Evolutionary conservation across 2,113 vertebrate genomes (phyloP), one percentile per base, ranked within the genome.

Genomic region (Coryphaenoides rupestris): DNA sequence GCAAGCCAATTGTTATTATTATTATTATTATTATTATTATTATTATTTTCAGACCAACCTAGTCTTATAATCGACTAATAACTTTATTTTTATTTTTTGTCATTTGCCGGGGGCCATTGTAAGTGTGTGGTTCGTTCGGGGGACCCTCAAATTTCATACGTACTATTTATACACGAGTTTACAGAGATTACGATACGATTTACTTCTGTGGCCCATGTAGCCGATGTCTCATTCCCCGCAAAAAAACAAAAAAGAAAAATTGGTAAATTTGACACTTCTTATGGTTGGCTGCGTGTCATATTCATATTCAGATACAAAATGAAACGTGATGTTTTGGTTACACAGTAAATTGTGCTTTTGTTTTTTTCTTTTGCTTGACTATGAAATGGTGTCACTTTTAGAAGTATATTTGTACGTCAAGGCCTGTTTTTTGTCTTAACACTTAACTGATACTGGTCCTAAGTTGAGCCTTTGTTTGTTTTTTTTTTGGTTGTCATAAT

Each of bases 201-300:
- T 19, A 9, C 4, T 52, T 50, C 21, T 50, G 63, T 66, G 26
- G 56, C 52, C 55, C 62, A 40, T 40, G 33, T 40, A 40, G 0
- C 68, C 45, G 54, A 69, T 40, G 50, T 53, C 66, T 53, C 66
- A 66, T 56, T 46, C 69, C 73, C 66, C 52, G 68, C 62, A 59
- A 50, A 55, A 65, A 83, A 0, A 62, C 69, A 63, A 77, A 59
- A 50, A 55, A 65, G 82, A 0, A 62, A 71, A 63, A 77, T 76
- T 68, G 86, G 72, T 57, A 83, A 86, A 87, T 72, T 80, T 63
- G 83, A 78, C 86, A 89, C 87, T 87, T 91, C 80, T 40, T 84
- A 87, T 83, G 81, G 84, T 86, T 83, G 89, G 89, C 91, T 91
- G 90, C 90, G 89, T 88, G 90, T 89, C 70, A 67, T 77, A 67